Conservation (phyloP, 2,888 invertebrate genomes). For the Rhingia campestris region DNA sequence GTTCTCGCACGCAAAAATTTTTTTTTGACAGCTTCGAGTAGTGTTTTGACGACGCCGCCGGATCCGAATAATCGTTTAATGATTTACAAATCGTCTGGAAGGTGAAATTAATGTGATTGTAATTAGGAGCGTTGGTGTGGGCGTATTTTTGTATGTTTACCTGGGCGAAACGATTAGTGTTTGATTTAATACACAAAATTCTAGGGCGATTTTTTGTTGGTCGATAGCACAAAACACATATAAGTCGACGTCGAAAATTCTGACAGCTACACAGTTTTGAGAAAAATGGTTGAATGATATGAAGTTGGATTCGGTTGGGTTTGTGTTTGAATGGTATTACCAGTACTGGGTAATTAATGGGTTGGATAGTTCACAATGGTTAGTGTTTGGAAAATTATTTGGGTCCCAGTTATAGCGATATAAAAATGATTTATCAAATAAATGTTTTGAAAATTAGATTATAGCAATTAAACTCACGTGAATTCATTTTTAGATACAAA, state of each 20-base stretch:
- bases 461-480: too few species aligned
- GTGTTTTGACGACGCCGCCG: conserved; percentile 70
- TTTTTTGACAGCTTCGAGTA: conserved; percentile 63
- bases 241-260: conserved; percentile 67
- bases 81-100: conserved; percentile 32
- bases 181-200: conserved; percentile 17
- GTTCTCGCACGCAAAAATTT: conserved; percentile 57
- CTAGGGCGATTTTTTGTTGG: conserved; percentile 35
- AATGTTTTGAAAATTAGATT: too few species aligned
- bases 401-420: too few species aligned
- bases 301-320: conserved; percentile 41
- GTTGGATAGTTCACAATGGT: too few species aligned
- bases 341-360: not conserved
- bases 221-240: conserved; percentile 63
- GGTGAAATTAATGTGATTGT: conserved; percentile 29
- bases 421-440: too few species aligned
- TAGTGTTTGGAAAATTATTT: too few species aligned
- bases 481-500: too few species aligned
- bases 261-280: conserved; percentile 39
- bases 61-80: conserved; percentile 3
- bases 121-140: not conserved
- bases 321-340: not conserved
- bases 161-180: conserved; percentile 20
- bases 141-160: conserved; percentile 30
- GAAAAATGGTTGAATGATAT: conserved; percentile 37